Base-by-base conservation (phyloP, 2,888 invertebrate genomes). In the Aspidiotus destructor region DNA sequence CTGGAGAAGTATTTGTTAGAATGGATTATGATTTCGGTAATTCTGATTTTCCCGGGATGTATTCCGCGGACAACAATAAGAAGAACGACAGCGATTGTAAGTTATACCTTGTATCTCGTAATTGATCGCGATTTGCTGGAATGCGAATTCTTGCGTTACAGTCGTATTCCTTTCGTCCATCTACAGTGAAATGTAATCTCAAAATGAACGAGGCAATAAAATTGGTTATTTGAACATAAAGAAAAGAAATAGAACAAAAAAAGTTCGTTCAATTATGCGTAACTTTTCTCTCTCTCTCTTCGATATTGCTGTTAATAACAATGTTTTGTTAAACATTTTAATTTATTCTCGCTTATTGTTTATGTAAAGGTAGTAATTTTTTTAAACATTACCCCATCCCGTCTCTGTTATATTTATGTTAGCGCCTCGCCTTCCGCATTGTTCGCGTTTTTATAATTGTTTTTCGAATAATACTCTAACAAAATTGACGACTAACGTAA, bases 71-170 rank as follows among this genome's bases (percentile, higher is more conserved):
- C 28, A 62, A 53, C 54, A 62, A 28, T 13, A 69, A 57, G 40
- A 69, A 62, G 41, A 71, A 70, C 62, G 70, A 70, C 10, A 68
- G 70, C 15, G 70, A 69, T 44, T 61, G 68, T 68, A 70, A 65
- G 70, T 69, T 13, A 10, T 9, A 61, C 10, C 16, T n/a, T 40
- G 13, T n/a, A 54, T 40, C 9, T 53, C 8, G 28, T 64, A 13
- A 54, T 28, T 6, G 13, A 2, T n/a, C 16, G 10, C 10, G 16
- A 57, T 57, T n/a, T 57, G 10, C 16, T 16, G 17, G n/a, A 10
- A 57, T 16, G 16, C 10, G 10, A 11, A 15, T n/a, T 17, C 16
- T 16, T 16, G 16, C 16, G 3, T 16, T 57, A 16, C 7, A 16
- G 7, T 10, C 57, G 15, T 1, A 15, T 41, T 54, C 13, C 8